Evolutionary conservation across 2,888 invertebrate genomes (phyloP).

Genomic region (Chaetoderma sp.): DNA sequence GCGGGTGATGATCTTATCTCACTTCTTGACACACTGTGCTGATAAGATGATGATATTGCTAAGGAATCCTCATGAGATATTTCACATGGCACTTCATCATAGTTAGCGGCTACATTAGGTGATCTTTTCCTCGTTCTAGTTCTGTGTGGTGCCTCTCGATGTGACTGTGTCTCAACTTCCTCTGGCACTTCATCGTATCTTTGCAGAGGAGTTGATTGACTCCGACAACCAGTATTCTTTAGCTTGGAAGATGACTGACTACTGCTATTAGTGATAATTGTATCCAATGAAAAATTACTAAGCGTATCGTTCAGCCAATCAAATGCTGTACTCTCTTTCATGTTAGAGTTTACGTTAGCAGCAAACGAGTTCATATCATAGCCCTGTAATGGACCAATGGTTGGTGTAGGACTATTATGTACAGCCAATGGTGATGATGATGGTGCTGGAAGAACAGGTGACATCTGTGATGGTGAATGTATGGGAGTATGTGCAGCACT

Average conservation of each 20-base stretch:
- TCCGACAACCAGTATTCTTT: neutral
- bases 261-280: conserved; percentile 14
- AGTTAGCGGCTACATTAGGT: conserved; percentile 23
- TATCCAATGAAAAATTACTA: conserved; percentile 42
- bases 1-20: conserved; percentile 30
- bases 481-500: neutral
- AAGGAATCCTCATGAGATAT: conserved; percentile 15
- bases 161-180: neutral
- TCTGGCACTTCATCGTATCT: conserved; percentile 38
- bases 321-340: conserved; percentile 69
- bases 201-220: conserved; percentile 17
- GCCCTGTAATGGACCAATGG: neutral
- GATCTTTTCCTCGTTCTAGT: neutral
- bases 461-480: neutral
- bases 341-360: too few species aligned
- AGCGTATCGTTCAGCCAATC: conserved; percentile 70
- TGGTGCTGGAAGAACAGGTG: neutral
- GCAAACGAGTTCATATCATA: too few species aligned
- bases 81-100: conserved; percentile 51
- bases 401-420: neutral
- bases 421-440: too few species aligned
- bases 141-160: neutral
- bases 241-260: conserved; percentile 2
- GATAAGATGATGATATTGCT: neutral
- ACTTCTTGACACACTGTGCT: neutral